Base-by-base conservation (phyloP, 2,797 vertebrate genomes). In the Siniperca undulata region DNA sequence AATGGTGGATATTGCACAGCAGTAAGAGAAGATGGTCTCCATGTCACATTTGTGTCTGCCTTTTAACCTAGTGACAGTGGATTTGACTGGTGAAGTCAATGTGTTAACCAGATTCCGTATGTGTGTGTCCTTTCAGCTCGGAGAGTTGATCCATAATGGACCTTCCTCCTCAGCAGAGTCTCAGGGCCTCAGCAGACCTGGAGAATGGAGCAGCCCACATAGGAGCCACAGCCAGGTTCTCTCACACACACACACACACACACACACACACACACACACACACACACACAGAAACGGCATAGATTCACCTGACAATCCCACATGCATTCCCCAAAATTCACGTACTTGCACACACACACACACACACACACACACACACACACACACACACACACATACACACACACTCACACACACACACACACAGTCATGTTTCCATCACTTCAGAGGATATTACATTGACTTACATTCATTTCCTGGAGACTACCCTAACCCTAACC, bases 131-230 rank as follows among this genome's bases (percentile, higher is more conserved):
- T 94, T 92, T 58, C 89, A 99, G 98, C 97, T 99, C 3, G 97
- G 98, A 81, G 97, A 97, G 70, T 58, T 98, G 89, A 97, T 99
- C 88, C 95, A 93, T 14, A 92, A 96, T 56, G 96, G 92, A 70
- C 92, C 93, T 9, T 96, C 96, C 7, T 90, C 96, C 20, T 95
- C 96, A 56, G 96, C 95, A 5, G 90, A 95, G 0, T 91, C 97
- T 78, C 96, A 97, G 80, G 91, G 95, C 70, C 93, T 96, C 17
- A 93, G 91, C 82, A 89, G 89, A 71, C 30, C 88, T 10, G 90
- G 70, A 68, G 91, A 93, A 4, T 87, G 70, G 84, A 89, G 81
- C 78, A 84, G 62, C 84, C 78, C 86, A n/a, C 88, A 89, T 30
- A 90, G 83, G 71, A 70, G 69, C 55, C 92, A 92, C 68, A 94